Evolutionary conservation across 2,888 invertebrate genomes (phyloP).

Genomic region (Andrena marginata): DNA sequence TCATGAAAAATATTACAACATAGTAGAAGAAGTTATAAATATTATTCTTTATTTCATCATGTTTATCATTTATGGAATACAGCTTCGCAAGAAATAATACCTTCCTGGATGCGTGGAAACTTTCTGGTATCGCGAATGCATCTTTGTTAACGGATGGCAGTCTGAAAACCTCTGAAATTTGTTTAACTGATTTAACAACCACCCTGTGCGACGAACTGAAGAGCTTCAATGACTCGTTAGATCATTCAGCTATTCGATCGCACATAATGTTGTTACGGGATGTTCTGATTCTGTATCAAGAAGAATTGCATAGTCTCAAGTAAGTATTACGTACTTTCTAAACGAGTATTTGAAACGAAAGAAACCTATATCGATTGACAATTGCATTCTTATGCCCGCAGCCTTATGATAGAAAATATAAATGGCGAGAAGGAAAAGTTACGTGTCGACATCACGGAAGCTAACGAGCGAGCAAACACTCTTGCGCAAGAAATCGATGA

Average conservation of each 20-base stretch:
- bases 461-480: slow-evolving; percentile 92
- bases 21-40: no score
- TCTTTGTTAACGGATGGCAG: slow-evolving; percentile 90
- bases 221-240: slow-evolving; percentile 84
- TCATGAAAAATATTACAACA: not conserved
- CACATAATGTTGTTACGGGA: slow-evolving; percentile 88
- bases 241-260: slow-evolving; percentile 79
- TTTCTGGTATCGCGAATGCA: slow-evolving; percentile 89
- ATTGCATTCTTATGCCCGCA: slow-evolving; percentile 65
- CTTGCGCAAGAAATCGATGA: slow-evolving; percentile 97
- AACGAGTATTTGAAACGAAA: not conserved
- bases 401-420: slow-evolving; percentile 88
- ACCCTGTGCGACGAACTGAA: slow-evolving; percentile 90
- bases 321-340: slow-evolving; percentile 77
- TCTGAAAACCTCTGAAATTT: slow-evolving; percentile 87
- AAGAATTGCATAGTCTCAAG: slow-evolving; percentile 88
- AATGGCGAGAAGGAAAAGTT: slow-evolving; percentile 93
- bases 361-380: slow-evolving; percentile 3
- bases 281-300: slow-evolving; percentile 89
- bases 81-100: slow-evolving; percentile 70
- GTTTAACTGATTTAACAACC: slow-evolving; percentile 88
- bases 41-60: no score
- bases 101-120: slow-evolving; percentile 91
- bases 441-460: slow-evolving; percentile 91
- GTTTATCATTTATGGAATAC: slow-evolving; percentile 48